Evolutionary conservation across 2,888 invertebrate genomes (phyloP).

Genomic region (Epinotia demarniana): DNA sequence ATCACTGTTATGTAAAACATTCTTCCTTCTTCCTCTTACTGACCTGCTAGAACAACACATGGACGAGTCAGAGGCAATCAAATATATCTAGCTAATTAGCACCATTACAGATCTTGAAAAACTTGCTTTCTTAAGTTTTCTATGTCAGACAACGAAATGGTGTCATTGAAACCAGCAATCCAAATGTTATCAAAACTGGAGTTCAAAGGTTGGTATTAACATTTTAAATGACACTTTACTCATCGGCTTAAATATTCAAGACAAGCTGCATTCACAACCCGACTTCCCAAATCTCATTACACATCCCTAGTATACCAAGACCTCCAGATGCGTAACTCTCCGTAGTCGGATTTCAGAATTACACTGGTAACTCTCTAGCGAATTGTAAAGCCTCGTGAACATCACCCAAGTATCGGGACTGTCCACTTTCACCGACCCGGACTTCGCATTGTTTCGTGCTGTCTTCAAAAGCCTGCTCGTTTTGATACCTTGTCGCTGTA

Average conservation of each 20-base stretch:
- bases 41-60: no score
- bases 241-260: conserved; percentile 34
- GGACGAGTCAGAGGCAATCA: no score
- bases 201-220: conserved; percentile 31
- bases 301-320: neutral
- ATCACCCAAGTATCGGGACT: conserved; percentile 19
- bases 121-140: neutral
- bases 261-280: neutral
- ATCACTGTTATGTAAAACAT: no score
- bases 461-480: conserved; percentile 10
- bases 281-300: neutral
- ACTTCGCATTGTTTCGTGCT: conserved; percentile 28
- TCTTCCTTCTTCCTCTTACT: no score
- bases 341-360: neutral
- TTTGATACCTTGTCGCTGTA: conserved; percentile 7
- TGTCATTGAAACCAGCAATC: conserved; percentile 12
- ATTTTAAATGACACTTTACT: conserved; percentile 34
- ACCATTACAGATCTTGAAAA: neutral
- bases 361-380: neutral
- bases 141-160: neutral
- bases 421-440: conserved; percentile 42
- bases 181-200: conserved; percentile 8
- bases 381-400: neutral
- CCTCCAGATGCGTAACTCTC: neutral
- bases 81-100: no score